These are phyloP conservation scores for Urosaurus nigricauda DNA, from an alignment of 2,797 vertebrate species.

Conservation along the genomic window DNA sequence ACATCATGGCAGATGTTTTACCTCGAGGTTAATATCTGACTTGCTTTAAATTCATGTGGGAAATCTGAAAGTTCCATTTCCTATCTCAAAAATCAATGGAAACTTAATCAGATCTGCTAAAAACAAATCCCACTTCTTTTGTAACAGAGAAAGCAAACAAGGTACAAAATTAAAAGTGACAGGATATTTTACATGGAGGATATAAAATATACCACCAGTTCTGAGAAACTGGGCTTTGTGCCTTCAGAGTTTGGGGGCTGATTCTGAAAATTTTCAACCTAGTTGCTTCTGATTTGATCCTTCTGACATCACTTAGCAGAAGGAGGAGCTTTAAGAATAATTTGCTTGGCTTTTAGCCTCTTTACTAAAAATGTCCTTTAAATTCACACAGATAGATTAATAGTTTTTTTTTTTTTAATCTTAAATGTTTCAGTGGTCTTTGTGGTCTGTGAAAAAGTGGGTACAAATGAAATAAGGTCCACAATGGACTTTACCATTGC, in stretches of 20 bases:
- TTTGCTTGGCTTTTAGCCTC: background rate
- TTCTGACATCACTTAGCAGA: background rate
- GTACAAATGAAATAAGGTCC: background rate
- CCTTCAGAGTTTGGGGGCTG: slow-evolving; percentile 65
- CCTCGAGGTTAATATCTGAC: slow-evolving; percentile 78
- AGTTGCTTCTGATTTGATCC: slow-evolving; percentile 49
- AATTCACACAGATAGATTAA: slow-evolving; percentile 55
- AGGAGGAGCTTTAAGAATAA: background rate
- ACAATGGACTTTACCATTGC: background rate
- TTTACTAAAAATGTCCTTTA: slow-evolving; percentile 26
- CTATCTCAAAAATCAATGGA: slow-evolving; percentile 81
- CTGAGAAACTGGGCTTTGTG: slow-evolving; percentile 49
- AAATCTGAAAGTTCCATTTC: slow-evolving; percentile 82
- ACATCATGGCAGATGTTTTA: slow-evolving; percentile 75
- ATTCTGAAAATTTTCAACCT: slow-evolving; percentile 69
- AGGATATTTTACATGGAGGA: slow-evolving; percentile 78
- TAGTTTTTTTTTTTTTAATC: slow-evolving; percentile 13
- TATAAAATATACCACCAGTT: slow-evolving; percentile 64
- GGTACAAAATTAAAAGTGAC: slow-evolving; percentile 80
- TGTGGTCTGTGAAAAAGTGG: background rate
- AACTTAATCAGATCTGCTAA: slow-evolving; percentile 81
- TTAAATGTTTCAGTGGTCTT: slow-evolving; percentile 45
- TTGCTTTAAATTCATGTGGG: slow-evolving; percentile 81
- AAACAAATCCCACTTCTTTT: slow-evolving; percentile 79
- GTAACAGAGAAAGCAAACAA: slow-evolving; percentile 79